Conservation (phyloP, 2,113 vertebrate genomes). For the Corythornis madagascariensis region DNA sequence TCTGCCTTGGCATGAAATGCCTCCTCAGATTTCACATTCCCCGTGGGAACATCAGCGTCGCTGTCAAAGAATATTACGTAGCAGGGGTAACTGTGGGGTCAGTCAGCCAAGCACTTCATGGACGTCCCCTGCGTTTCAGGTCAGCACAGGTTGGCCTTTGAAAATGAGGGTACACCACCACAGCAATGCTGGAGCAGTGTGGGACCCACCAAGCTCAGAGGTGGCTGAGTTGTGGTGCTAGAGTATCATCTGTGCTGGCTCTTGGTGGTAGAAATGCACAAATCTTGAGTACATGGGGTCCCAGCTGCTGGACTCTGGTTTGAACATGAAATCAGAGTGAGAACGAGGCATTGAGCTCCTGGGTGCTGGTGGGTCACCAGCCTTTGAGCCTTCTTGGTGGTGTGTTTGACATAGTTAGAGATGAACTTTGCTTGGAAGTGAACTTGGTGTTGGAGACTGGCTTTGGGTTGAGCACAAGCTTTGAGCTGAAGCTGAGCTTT, state of each 20-base stretch:
- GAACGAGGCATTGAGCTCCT: not conserved
- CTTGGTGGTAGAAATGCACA: accelerated
- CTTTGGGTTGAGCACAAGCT: not conserved
- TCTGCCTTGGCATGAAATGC: not conserved
- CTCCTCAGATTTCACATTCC: conserved; percentile 4
- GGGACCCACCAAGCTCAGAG: not conserved
- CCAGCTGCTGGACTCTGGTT: accelerated
- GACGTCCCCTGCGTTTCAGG: not conserved
- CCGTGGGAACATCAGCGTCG: not conserved
- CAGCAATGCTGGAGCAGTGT: not conserved
- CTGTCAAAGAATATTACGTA: not conserved
- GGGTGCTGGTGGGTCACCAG: not conserved
- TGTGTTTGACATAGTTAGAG: not conserved
- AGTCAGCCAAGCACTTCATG: not conserved
- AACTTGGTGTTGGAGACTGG: not conserved
- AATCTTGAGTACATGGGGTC: accelerated
- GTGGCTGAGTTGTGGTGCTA: not conserved
- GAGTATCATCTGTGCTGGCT: accelerated
- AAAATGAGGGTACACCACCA: not conserved
- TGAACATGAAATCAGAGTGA: not conserved
- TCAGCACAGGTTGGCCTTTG: not conserved
- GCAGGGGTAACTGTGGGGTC: not conserved
- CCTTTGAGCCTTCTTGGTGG: not conserved
- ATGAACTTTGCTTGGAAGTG: not conserved
- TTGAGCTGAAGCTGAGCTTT: not conserved